Percentiles rank a stretch among this genome's conserved stretches.
Evolutionary conservation across 1,140 invertebrate species (phyloP).

Genomic region (Philaenus spumarius): DNA sequence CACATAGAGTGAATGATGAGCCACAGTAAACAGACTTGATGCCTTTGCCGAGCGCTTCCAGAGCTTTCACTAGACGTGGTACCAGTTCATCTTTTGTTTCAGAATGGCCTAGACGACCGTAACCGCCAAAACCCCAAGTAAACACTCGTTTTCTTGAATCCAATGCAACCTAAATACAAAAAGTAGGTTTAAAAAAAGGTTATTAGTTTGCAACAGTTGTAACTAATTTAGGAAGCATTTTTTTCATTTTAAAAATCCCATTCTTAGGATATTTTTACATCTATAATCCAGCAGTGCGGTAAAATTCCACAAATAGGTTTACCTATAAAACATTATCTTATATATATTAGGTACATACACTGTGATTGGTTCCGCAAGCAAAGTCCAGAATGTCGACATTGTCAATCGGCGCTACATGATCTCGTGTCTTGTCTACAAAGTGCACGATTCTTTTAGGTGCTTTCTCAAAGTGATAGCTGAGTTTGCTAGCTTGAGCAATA

Average conservation of each 20-base stretch:
- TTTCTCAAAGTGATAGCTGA: slow-evolving; percentile 79
- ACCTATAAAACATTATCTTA: too few species aligned
- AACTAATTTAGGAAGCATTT: too few species aligned
- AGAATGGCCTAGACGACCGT: slow-evolving; percentile 85
- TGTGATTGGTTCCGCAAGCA: slow-evolving; percentile 85
- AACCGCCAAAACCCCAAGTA: slow-evolving; percentile 92
- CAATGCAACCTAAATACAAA: slow-evolving; percentile 69
- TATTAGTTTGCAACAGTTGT: too few species aligned
- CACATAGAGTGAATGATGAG: slow-evolving; percentile 75
- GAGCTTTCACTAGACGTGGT: slow-evolving; percentile 82
- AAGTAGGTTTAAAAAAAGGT: too few species aligned
- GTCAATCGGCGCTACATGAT: slow-evolving; percentile 75
- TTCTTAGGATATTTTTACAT: too few species aligned
- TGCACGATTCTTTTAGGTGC: slow-evolving; percentile 75
- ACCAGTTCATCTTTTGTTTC: slow-evolving; percentile 87
- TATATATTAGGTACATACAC: slow-evolving; percentile 53
- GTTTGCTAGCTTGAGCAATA: slow-evolving; percentile 81
- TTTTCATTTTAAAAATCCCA: too few species aligned
- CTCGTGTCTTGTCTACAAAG: slow-evolving; percentile 83
- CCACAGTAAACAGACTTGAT: slow-evolving; percentile 74
- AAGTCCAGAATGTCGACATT: slow-evolving; percentile 84
- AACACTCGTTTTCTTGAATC: slow-evolving; percentile 81
- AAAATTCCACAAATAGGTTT: too few species aligned
- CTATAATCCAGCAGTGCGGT: too few species aligned
- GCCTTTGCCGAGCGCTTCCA: slow-evolving; percentile 75